A percentile compares a stretch with the other conserved stretches of the same genome.
phyloP scores from a whole-genome alignment of 2,113 vertebrate species.

The Phyllostomus discolor region DNA sequence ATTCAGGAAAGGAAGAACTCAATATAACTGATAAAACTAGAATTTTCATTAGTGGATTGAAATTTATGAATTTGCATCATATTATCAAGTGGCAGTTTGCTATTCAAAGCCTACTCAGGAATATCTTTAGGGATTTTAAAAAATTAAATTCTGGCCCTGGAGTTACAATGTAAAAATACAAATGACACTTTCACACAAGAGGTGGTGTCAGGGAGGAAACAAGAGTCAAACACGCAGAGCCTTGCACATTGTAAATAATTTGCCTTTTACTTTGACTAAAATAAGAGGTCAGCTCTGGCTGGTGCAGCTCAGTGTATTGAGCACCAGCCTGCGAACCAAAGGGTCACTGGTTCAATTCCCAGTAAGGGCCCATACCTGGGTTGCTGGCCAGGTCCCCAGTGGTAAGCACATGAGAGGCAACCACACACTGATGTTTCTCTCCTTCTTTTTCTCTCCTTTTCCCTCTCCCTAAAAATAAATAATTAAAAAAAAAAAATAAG shows the following conservation, averaged over 20 bases:
- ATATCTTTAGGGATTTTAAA: not conserved
- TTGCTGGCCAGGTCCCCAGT: no score
- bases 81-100: not conserved
- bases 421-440: no score
- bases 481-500: no score
- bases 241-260: not conserved
- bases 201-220: not conserved
- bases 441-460: no score
- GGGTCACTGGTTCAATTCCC: no score
- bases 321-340: no score
- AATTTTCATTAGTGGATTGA: not conserved
- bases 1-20: not conserved
- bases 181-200: not conserved
- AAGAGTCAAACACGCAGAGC: not conserved
- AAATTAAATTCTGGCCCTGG: not conserved
- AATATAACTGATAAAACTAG: not conserved
- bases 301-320: no score
- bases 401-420: no score
- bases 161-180: not conserved
- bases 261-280: not conserved
- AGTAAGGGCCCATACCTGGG: no score
- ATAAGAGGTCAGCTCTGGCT: not conserved
- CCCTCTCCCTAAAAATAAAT: no score
- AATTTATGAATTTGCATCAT: not conserved
- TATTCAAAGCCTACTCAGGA: not conserved